These are phyloP conservation scores for Brachyptera risi DNA, from an alignment of 2,888 invertebrate genomes.

Conservation along the genomic window DNA sequence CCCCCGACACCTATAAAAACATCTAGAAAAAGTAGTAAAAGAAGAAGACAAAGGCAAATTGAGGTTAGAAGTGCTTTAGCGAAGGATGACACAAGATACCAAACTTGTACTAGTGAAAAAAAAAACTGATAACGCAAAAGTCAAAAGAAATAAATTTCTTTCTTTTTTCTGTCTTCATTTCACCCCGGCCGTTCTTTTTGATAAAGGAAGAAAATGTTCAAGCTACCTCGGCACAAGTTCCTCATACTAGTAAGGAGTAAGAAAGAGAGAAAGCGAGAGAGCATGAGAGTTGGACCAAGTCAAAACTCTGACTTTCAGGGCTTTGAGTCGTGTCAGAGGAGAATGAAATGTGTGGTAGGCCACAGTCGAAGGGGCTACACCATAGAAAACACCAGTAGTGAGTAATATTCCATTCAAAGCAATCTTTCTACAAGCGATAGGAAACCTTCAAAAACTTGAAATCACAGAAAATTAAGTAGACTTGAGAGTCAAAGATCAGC, in stretches of 20 bases:
- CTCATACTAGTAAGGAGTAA: too few species aligned
- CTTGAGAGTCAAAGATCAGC: too few species aligned
- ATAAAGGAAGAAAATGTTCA: constrained; percentile 24
- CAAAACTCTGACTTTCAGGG: constrained; percentile 1
- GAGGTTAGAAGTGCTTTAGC: background rate
- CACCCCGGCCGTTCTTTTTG: constrained; percentile 28
- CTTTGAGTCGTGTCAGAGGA: constrained; percentile 17
- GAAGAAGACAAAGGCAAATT: background rate
- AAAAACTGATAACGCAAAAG: constrained; percentile 26
- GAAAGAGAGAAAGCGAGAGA: background rate
- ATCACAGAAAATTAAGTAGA: too few species aligned
- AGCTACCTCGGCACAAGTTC: too few species aligned
- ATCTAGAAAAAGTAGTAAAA: too few species aligned
- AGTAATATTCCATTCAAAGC: too few species aligned
- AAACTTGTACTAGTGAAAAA: constrained; percentile 22
- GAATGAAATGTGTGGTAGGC: constrained; percentile 9
- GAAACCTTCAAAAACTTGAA: too few species aligned
- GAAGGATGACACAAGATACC: background rate
- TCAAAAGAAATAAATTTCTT: constrained; percentile 28
- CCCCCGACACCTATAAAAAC: too few species aligned
- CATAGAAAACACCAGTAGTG: too few species aligned
- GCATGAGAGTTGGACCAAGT: constrained; percentile 21
- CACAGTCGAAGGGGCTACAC: too few species aligned
- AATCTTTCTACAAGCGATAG: too few species aligned
- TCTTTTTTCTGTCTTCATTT: constrained; percentile 8